phyloP scores from a whole-genome alignment of 2,888 invertebrate species.

The Augiades crinisus region DNA sequence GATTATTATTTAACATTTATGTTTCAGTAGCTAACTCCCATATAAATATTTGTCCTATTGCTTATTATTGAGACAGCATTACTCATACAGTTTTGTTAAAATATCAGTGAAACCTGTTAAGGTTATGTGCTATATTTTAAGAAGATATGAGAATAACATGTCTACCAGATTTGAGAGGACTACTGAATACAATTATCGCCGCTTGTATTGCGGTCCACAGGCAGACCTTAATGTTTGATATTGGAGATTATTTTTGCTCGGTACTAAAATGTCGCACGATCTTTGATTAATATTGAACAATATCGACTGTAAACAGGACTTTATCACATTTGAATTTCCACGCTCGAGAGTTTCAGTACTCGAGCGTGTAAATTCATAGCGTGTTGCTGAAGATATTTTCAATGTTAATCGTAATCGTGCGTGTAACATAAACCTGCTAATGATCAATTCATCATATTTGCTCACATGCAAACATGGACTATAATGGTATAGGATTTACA shows the following conservation, averaged over 20 bases:
- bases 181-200: not conserved
- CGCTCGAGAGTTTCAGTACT: too few species aligned
- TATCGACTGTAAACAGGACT: not conserved
- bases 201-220: not conserved
- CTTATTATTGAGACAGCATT: not conserved
- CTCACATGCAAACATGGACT: not conserved
- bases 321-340: not conserved
- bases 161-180: not conserved
- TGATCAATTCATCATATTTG: not conserved
- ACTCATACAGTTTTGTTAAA: not conserved
- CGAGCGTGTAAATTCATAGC: not conserved
- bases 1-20: not conserved
- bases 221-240: not conserved
- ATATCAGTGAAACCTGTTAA: not conserved
- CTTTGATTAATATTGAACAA: not conserved
- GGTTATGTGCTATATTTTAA: not conserved
- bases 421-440: not conserved
- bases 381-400: not conserved
- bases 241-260: not conserved
- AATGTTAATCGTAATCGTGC: not conserved
- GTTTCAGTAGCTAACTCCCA: not conserved
- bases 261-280: not conserved
- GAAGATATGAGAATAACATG: not conserved
- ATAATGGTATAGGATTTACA: not conserved
- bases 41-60: constrained; percentile 7